phyloP scores from a whole-genome alignment of 2,797 vertebrate genomes.

The Streptopelia turtur region DNA sequence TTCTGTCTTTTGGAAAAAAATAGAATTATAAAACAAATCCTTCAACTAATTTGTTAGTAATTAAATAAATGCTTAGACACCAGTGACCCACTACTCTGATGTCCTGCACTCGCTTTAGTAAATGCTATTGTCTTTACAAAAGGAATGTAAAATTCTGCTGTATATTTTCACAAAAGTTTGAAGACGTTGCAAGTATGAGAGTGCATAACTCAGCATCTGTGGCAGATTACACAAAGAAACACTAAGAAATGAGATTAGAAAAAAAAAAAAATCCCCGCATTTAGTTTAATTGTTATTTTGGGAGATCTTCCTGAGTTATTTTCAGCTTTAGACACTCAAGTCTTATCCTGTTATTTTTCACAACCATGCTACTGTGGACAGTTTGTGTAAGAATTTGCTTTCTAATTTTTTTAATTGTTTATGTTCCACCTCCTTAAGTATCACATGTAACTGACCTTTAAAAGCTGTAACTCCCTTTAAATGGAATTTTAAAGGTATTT shows the following conservation, averaged over 20 bases:
- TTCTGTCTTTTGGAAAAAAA: not conserved
- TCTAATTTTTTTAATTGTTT: not conserved
- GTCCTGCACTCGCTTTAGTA: not conserved
- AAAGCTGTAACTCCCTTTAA: not conserved
- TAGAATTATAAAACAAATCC: not conserved
- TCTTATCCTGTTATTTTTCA: not conserved
- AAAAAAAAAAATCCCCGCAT: not conserved
- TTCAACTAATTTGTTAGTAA: not conserved
- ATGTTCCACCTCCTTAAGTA: not conserved
- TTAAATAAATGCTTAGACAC: not conserved
- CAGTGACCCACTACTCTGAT: not conserved
- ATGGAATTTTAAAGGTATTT: not conserved
- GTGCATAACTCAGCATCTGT: not conserved
- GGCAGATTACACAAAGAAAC: not conserved
- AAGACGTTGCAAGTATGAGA: not conserved
- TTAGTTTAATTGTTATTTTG: not conserved
- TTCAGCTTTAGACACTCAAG: not conserved
- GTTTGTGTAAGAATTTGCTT: not conserved
- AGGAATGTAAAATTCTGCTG: not conserved
- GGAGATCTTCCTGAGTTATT: not conserved
- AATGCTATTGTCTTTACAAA: not conserved
- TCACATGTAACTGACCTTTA: not conserved
- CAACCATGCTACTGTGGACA: not conserved
- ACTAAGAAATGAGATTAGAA: not conserved
- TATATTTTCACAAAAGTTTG: not conserved